These are phyloP conservation scores for Rallus crepitans DNA, from an alignment of 2,797 vertebrate genomes.

Conservation along the genomic window DNA sequence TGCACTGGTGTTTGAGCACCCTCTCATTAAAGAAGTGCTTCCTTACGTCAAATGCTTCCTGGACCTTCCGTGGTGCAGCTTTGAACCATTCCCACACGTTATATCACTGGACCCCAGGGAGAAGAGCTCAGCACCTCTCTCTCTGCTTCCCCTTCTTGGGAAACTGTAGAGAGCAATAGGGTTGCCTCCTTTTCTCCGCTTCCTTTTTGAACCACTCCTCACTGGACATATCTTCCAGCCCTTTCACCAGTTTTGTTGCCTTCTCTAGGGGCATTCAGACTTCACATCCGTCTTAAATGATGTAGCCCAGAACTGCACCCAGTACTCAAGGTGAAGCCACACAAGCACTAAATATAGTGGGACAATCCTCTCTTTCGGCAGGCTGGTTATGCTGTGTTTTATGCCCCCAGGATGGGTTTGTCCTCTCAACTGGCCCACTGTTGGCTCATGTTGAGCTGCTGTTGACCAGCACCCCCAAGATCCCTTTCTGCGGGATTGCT, in stretches of 20 bases:
- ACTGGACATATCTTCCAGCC: background rate
- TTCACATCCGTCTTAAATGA: background rate
- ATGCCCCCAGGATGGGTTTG: background rate
- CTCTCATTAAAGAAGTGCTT: background rate
- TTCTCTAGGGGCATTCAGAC: background rate
- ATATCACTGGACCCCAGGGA: background rate
- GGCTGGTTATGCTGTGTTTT: background rate
- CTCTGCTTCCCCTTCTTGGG: background rate
- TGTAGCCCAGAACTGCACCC: background rate
- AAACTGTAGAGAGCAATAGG: background rate
- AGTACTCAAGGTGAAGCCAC: background rate
- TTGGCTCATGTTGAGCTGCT: background rate
- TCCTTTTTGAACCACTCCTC: background rate
- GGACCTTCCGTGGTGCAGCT: background rate
- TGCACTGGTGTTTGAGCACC: background rate
- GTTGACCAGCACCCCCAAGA: no score
- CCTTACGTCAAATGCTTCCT: background rate
- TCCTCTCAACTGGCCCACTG: background rate
- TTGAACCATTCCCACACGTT: background rate
- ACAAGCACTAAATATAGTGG: accelerated
- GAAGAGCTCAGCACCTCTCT: background rate
- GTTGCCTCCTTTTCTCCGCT: background rate
- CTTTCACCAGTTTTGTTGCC: background rate
- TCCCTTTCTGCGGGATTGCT: background rate
- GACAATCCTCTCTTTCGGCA: no score